These are phyloP conservation scores for Drosophila dunni DNA, from an alignment of 1,140 invertebrate genomes.

Conservation along the genomic window DNA sequence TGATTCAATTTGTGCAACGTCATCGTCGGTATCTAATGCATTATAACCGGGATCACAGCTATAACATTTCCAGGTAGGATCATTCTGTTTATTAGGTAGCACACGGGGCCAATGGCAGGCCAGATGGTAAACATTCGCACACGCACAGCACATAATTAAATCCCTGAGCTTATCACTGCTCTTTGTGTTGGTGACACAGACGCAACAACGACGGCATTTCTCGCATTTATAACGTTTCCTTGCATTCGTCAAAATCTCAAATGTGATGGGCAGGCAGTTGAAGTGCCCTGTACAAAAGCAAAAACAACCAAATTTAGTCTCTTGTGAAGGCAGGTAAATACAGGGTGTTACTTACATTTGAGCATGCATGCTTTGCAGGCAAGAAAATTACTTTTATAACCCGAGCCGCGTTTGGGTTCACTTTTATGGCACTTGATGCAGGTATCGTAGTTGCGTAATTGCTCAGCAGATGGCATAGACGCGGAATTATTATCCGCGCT, in stretches of 20 bases:
- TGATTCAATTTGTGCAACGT: background rate
- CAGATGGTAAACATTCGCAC: slow-evolving; percentile 60
- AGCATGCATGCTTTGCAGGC: slow-evolving; percentile 63
- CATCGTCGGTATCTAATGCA: slow-evolving; percentile 3
- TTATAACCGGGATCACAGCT: slow-evolving; percentile 40
- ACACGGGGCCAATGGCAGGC: slow-evolving; percentile 64
- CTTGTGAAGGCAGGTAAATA: background rate
- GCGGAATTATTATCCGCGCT: background rate
- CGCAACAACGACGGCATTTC: slow-evolving; percentile 57
- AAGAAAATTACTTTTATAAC: slow-evolving; percentile 68
- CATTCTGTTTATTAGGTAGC: background rate
- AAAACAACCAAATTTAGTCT: background rate
- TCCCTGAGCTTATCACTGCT: slow-evolving; percentile 2
- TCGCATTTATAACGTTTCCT: slow-evolving; percentile 67
- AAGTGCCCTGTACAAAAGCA: slow-evolving; percentile 56
- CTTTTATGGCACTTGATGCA: slow-evolving; percentile 70
- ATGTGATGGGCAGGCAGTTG: slow-evolving; percentile 40
- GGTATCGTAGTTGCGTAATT: slow-evolving; percentile 49
- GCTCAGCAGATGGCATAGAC: background rate
- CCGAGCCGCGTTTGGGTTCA: slow-evolving; percentile 64
- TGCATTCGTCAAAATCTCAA: slow-evolving; percentile 49
- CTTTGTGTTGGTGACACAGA: slow-evolving; percentile 27
- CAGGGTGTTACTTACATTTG: slow-evolving; percentile 58
- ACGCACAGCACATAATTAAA: slow-evolving; percentile 52
- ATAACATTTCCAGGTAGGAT: slow-evolving; percentile 67